Evolutionary conservation across 2,888 invertebrate genomes (phyloP), one percentile per base, ranked within the genome.

Genomic region (Nemoura dubitans): DNA sequence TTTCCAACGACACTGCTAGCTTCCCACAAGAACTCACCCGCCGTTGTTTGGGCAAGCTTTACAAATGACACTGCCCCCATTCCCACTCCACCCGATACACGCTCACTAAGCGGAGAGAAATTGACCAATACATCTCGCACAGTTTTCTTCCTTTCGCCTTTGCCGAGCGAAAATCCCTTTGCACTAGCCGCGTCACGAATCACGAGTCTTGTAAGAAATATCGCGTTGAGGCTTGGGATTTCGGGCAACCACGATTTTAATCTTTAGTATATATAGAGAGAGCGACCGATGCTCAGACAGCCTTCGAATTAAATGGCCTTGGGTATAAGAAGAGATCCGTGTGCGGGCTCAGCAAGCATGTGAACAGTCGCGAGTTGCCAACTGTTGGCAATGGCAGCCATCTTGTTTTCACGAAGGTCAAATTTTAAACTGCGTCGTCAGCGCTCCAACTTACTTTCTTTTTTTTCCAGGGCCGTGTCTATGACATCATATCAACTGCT

Each of bases 61-160:
- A 59, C 59, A 59, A 59, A 59, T 59, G 59, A 59, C 21, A 14
- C 59, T 59, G 14, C 59, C 59, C 59, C 14, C 59, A 3, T 21
- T 2, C 59, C 59, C 59, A 7, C 16, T 21, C 59, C 1, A 21
- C 21, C 59, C 59, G 2, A 3, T 59, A 59, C 36, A 14, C 21
- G 59, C 14, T 59, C 59, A 59, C 59, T 59, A 59, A 59, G 59
- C 59, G 59, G 59, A 59, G 59, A 59, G 59, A 59, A 59, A 59
- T 59, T 59, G 59, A 59, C 59, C 59, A 59, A 59, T 59, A 59
- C 59, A 59, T 59, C 59, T 59, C 59, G 59, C 10, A 10, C 59
- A 59, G 59, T 59, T 59, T 59, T 59, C 14, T 14, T 16, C 59
- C 59, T 14, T 21, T 1, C 14, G 6, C 16, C n/a, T n/a, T n/a